Evolutionary conservation across 2,888 invertebrate genomes (phyloP).

Genomic region (Phymatocera aterrima): DNA sequence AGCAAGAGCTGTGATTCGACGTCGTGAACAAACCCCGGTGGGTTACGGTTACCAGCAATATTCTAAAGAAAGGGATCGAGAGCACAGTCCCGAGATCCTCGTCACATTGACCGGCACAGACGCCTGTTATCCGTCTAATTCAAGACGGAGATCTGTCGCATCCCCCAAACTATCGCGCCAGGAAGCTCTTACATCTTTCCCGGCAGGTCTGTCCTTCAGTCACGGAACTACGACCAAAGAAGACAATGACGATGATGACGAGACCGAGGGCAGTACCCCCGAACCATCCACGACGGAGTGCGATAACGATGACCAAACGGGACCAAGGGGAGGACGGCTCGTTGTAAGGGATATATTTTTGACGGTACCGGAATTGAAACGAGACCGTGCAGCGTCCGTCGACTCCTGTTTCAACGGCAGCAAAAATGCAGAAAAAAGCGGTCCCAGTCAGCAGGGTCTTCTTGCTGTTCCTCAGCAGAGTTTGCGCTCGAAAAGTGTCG

Average conservation of each 20-base stretch:
- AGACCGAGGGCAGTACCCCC: slow-evolving; percentile 68
- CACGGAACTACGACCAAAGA: slow-evolving; percentile 52
- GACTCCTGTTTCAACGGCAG: slow-evolving; percentile 89
- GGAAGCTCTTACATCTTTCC: slow-evolving; percentile 85
- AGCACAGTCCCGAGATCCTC: slow-evolving; percentile 46
- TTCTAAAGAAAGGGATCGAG: slow-evolving; percentile 38
- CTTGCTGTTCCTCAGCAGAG: slow-evolving; percentile 84
- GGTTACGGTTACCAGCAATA: slow-evolving; percentile 57
- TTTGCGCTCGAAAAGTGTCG: slow-evolving; percentile 88
- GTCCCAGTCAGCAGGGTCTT: slow-evolving; percentile 76
- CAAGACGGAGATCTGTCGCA: slow-evolving; percentile 85
- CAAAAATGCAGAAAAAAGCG: slow-evolving; percentile 80
- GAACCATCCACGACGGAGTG: slow-evolving; percentile 67
- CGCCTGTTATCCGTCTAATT: neutral
- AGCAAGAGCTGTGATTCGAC: slow-evolving; percentile 64
- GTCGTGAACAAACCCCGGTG: slow-evolving; percentile 49
- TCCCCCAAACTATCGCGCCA: slow-evolving; percentile 79
- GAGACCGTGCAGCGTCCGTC: slow-evolving; percentile 91
- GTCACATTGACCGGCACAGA: slow-evolving; percentile 53
- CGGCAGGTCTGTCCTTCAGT: slow-evolving; percentile 62
- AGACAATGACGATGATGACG: slow-evolving; percentile 64
- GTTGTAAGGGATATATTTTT: slow-evolving; percentile 85
- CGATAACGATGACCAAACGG: slow-evolving; percentile 9
- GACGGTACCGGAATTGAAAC: slow-evolving; percentile 88
- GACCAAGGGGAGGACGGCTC: slow-evolving; percentile 22